Percentiles rank a stretch among this genome's conserved stretches.
Evolutionary conservation across 2,888 invertebrate genomes (phyloP).

Genomic region (Drosophila pegasa): DNA sequence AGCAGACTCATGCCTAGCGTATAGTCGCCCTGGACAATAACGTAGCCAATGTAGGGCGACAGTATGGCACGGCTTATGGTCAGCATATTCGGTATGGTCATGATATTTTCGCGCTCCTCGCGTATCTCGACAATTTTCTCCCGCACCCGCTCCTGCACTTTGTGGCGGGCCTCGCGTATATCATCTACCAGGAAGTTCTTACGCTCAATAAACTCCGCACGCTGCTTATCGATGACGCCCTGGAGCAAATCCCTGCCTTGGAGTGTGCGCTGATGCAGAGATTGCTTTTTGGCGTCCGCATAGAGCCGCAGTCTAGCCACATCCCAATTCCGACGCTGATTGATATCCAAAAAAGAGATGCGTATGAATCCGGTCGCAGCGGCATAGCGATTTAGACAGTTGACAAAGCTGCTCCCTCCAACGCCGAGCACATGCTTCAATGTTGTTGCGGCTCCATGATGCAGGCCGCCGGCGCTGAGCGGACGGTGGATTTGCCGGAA

Average conservation of each 20-base stretch:
- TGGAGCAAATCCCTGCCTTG: constrained; percentile 86
- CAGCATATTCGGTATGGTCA: constrained; percentile 96
- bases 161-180: constrained; percentile 89
- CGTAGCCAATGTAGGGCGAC: constrained; percentile 95
- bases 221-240: constrained; percentile 87
- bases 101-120: constrained; percentile 91
- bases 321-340: constrained; percentile 83
- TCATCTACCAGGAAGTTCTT: constrained; percentile 89
- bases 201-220: constrained; percentile 87
- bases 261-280: constrained; percentile 79
- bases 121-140: constrained; percentile 89
- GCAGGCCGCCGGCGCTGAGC: constrained; percentile 66
- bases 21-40: constrained; percentile 93
- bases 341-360: constrained; percentile 83
- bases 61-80: constrained; percentile 93
- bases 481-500: constrained; percentile 82
- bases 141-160: constrained; percentile 90
- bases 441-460: constrained; percentile 77
- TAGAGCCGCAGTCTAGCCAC: constrained; percentile 81
- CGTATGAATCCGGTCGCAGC: constrained; percentile 84
- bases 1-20: constrained; percentile 92
- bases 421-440: constrained; percentile 72
- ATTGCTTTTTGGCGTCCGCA: constrained; percentile 82
- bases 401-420: constrained; percentile 73
- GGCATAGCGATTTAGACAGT: constrained; percentile 83